Evolutionary conservation across 2,888 invertebrate species (phyloP).

Genomic region (Apotomis turbidana): DNA sequence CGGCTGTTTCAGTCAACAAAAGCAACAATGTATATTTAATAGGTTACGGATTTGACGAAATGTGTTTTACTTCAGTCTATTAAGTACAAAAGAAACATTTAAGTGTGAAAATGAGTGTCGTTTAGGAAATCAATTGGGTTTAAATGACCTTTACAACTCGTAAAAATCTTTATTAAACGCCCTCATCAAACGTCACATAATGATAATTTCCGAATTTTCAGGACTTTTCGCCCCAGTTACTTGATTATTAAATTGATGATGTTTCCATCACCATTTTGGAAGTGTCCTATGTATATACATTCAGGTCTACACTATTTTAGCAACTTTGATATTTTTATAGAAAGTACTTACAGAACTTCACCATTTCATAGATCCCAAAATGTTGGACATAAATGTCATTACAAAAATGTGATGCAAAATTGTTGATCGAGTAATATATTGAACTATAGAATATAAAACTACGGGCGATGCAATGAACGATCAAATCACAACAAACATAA

Average conservation of each 20-base stretch:
- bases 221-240: too few relatives aligned
- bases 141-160: too few relatives aligned
- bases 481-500: conserved; percentile 54
- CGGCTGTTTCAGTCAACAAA: conserved; percentile 8
- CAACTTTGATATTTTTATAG: too few relatives aligned
- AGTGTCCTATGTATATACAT: too few relatives aligned
- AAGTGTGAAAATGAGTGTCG: neutral
- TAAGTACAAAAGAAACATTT: neutral
- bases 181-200: too few relatives aligned
- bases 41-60: neutral
- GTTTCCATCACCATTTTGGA: too few relatives aligned
- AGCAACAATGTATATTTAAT: conserved; percentile 36
- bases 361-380: neutral
- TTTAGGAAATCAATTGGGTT: too few relatives aligned
- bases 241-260: too few relatives aligned
- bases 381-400: neutral
- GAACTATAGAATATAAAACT: conserved; percentile 1
- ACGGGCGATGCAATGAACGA: conserved; percentile 12
- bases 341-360: too few relatives aligned
- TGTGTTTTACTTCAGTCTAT: neutral
- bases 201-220: too few relatives aligned
- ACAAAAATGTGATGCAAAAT: neutral
- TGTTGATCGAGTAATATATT: neutral
- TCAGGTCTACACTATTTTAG: too few relatives aligned
- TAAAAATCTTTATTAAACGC: too few relatives aligned